Base-by-base conservation (phyloP, 1,140 invertebrate genomes). In the Epicauta chinensis region DNA sequence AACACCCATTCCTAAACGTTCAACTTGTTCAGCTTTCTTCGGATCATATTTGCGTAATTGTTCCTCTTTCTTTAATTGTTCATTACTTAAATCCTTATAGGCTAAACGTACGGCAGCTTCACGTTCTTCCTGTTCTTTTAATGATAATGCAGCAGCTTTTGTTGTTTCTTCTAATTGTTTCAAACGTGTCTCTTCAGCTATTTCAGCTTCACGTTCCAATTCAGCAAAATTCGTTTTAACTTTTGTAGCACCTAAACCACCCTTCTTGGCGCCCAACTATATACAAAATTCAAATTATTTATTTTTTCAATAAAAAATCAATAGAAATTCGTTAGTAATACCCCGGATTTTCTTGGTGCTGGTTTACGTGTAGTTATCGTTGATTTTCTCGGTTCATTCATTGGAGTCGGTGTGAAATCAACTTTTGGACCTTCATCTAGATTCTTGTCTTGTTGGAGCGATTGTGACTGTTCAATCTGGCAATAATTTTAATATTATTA, bases 211-310 rank as follows among this genome's bases (percentile, higher is more conserved):
- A 61, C 83, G 83, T 73, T 98, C 96, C 37, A 98, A 84, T 64
- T 97, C 94, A n/a, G 87, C 87, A 72, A 99, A 99, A 72, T 98
- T 94, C 10, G 87, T 81, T 62, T 86, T 91, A 4, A 98, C 90
- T 72, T 91, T 91, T 47, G 93, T 94, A n/a, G 95, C 97, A 47
- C 96, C 96, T n/a, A 98, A 71, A 1, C 93, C 89, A 35, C 80
- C 81, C 71, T 91, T 95, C 66, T 93, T 96, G 0, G 78, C 82
- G 10, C 91, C 91, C 50, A 93, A 62, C 87, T 89, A 59, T 14
- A 64, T 62, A 23, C 37, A 43, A 44, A 36, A 36, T 16, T 31
- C 9, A 14, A 10, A 3, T 40, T 14, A 13, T n/a, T 9, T 16
- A 40, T n/a, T n/a, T n/a, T n/a, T n/a, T n/a, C n/a, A n/a, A 13